Evolutionary conservation across 2,888 invertebrate genomes (phyloP), one percentile per base, ranked within the genome.

Genomic region (Amblyteles armatorius): DNA sequence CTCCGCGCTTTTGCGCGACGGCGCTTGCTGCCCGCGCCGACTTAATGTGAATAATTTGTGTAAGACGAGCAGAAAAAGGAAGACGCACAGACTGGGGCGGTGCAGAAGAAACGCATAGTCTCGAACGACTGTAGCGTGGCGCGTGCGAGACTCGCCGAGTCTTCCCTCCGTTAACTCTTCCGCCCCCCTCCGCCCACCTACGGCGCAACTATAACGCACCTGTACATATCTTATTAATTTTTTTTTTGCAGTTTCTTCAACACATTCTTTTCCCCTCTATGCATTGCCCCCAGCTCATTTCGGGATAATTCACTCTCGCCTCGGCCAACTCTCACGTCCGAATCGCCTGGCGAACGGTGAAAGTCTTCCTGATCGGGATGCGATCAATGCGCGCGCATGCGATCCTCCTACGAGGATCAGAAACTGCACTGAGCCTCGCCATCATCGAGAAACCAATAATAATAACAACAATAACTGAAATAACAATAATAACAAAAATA

Each of bases 11-110:
- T 67, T 36, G 33, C 60, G 71, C n/a, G 55, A 65, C 63, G 36
- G 52, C 26, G 26, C 11, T 36, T 1, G n/a, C 67, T 44, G 67
- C 22, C 22, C 19, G 9, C 88, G 87, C 86, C 86, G 88, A 90
- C 90, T 90, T 92, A 91, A 93, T 91, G 90, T 90, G 91, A 91
- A 92, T 91, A 91, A 91, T 91, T 92, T 88, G 83, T 83, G 69
- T 22, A 79, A 78, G 78, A 71, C 74, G 60, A 52, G 80, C 74
- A 50, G 63, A 83, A 83, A 85, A 77, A 83, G 44, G 72, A 79
- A 69, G 63, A 60, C 33, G 22, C 6, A 50, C 22, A 22, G 80
- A 87, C 82, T 85, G 85, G 87, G 83, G 83, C 85, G 89, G 69
- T 78, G 83, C 87, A 89, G 86, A 88, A 88, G 72, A 80, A 81